Percentiles rank a stretch among this genome's conserved stretches.
These are phyloP conservation scores for cattle (Bos taurus) DNA, from an alignment of 2,113 vertebrate species.

Conservation along the genomic window ARS-UCD2.0 NC_037357.1:7118501-7119000, in stretches of 20 bases:
- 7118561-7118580: not conserved
- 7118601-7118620: not conserved
- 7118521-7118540: not conserved
- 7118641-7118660: not conserved
- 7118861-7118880: not conserved
- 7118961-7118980: not conserved
- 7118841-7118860: not conserved
- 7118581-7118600: not conserved
- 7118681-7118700: not conserved
- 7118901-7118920: not conserved
- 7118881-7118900: not conserved
- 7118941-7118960: not conserved
- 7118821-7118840: not conserved
- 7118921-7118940: not conserved
- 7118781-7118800: not conserved
- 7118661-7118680: not conserved
- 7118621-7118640: not conserved
- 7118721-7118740: not conserved
- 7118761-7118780: not conserved
- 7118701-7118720: not conserved
- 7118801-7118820: not conserved
- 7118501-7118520: not conserved
- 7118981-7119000: not conserved
- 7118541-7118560: not conserved
- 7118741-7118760: not conserved